Conservation (phyloP, 2,113 vertebrate genomes). For the Hemichromis elongatus region DNA sequence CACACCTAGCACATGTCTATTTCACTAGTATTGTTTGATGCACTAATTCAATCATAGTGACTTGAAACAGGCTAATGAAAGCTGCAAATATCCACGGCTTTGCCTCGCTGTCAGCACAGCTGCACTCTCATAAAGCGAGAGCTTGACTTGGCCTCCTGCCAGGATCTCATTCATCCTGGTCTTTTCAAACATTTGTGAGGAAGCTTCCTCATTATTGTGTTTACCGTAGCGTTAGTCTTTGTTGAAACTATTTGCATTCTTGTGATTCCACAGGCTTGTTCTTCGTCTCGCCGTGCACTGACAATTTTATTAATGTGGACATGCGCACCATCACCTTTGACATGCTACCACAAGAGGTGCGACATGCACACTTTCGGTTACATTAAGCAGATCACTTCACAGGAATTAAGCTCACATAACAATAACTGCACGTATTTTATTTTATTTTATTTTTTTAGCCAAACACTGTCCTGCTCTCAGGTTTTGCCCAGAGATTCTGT, state of each 20-base stretch:
- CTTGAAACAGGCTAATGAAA: conserved; percentile 35
- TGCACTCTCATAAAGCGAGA: conserved; percentile 41
- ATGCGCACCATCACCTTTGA: conserved; percentile 96
- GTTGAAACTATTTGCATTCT: conserved; percentile 38
- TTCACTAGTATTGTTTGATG: conserved; percentile 21
- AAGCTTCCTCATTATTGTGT: conserved; percentile 50
- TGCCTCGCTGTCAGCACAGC: conserved; percentile 46
- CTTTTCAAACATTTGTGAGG: conserved; percentile 56
- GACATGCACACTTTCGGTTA: neutral
- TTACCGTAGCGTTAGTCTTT: conserved; percentile 36
- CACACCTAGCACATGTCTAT: conserved; percentile 52
- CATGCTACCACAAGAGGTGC: conserved; percentile 95
- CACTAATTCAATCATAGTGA: conserved; percentile 38
- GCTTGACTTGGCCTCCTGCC: conserved; percentile 36
- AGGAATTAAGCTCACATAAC: neutral
- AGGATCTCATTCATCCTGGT: conserved; percentile 31
- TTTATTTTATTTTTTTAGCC: neutral
- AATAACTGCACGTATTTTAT: neutral
- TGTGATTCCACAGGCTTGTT: conserved; percentile 82
- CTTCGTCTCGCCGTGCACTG: conserved; percentile 92
- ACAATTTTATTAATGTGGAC: conserved; percentile 96
- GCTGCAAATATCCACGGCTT: conserved; percentile 40
- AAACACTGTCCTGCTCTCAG: conserved; percentile 51
- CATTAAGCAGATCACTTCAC: neutral
- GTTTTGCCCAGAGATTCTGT: conserved; percentile 95